phyloP scores from a whole-genome alignment of 1,140 invertebrate species.

The Aphis craccivora region DNA sequence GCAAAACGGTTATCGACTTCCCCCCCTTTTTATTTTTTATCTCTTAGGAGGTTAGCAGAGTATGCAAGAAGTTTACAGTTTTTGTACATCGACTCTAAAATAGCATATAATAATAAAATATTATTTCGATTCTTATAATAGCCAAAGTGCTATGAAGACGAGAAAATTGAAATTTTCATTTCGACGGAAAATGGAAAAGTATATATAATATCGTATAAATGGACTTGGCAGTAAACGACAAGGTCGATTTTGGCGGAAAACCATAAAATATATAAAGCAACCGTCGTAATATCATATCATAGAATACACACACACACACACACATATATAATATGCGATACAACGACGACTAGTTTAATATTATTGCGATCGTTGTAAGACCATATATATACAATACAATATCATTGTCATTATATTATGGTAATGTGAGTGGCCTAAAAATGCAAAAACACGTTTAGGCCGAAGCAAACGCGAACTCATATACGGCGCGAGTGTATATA shows the following conservation, averaged over 20 bases:
- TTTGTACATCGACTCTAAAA: background rate
- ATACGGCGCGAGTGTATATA: background rate
- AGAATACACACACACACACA: background rate
- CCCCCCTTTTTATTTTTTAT: background rate
- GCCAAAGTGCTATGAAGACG: background rate
- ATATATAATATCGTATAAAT: background rate
- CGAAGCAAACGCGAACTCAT: background rate
- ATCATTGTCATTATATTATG: slow-evolving; percentile 7
- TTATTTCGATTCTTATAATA: background rate
- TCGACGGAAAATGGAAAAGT: background rate
- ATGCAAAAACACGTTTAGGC: background rate
- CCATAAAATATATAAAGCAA: background rate
- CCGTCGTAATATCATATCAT: background rate
- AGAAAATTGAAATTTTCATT: background rate
- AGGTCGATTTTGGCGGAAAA: background rate
- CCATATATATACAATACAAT: background rate
- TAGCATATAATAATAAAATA: background rate
- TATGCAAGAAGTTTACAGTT: background rate
- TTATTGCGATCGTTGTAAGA: background rate
- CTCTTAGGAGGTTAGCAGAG: background rate
- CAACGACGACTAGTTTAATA: background rate
- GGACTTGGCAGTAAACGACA: background rate
- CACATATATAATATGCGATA: background rate
- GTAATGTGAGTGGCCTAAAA: background rate
- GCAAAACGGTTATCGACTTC: background rate